Base-by-base conservation (phyloP, 1,140 invertebrate genomes). In the Drosophila cardini region DNA sequence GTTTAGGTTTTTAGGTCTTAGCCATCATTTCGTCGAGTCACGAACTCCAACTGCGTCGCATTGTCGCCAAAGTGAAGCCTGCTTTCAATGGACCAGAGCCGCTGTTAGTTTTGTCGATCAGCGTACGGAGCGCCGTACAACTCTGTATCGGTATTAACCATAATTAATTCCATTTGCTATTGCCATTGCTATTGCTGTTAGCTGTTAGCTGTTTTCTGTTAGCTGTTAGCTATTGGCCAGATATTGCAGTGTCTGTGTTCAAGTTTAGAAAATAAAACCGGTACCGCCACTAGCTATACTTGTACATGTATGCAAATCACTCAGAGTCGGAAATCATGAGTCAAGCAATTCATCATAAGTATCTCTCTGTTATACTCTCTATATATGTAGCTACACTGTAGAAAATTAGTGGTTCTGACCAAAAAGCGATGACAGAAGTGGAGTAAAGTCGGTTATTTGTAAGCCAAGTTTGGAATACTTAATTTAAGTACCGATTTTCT, bases 221-320 rank as follows among this genome's bases (percentile, higher is more conserved):
- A 16, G 57, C 46, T 55, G 34, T 65, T 34, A 30, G 40, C 21
- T 11, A 26, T 26, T 26, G 21, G 21, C 21, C 21, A 26, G 21
- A 26, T 26, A 38, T 32, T 55, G 40, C 18, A 45, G 53, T 15
- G 26, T 18, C 11, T 16, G 56, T 72, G 74, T 82, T 86, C 75
- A 86, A 82, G 82, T 78, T 82, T 86, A 86, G 83, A 74, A 81
- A 83, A 76, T 80, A 74, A 87, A 87, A 87, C 83, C 81, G 69
- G 83, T 83, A 85, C 82, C 16, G 67, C 55, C 78, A 65, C 74
- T 89, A 64, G 80, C 84, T 84, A 89, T 89, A 90, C 85, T 72
- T 89, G 84, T 80, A 89, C 85, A 38, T 90, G 84, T 89, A 89
- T 89, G 84, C 85, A 89, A 89, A 89, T 89, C 58, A 64, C 64